These are phyloP conservation scores for Deilephila elpenor DNA, from an alignment of 2,888 invertebrate species.

Conservation along the genomic window DNA sequence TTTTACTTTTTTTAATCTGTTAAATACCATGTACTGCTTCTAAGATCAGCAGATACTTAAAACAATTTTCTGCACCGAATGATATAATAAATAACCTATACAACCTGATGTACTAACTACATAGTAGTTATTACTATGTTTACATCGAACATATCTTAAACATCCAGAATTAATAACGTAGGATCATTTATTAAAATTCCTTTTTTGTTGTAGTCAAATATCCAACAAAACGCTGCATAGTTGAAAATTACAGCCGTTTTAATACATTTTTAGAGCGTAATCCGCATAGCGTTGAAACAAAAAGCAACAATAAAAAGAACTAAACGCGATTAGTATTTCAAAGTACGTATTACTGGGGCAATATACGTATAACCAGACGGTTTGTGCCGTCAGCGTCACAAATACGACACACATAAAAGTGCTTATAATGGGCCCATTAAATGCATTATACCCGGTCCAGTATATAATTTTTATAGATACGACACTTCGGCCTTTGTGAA, in stretches of 20 bases:
- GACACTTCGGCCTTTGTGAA: constrained; percentile 40
- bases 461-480: constrained; percentile 42
- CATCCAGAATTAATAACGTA: too few relatives aligned
- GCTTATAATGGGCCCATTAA: constrained; percentile 45
- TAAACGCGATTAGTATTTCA: constrained; percentile 6
- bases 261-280: neutral
- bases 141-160: too few relatives aligned
- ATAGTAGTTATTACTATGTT: too few relatives aligned
- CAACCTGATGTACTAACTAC: too few relatives aligned
- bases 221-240: too few relatives aligned
- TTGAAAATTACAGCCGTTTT: neutral
- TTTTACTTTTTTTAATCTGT: too few relatives aligned
- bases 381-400: constrained; percentile 29
- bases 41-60: too few relatives aligned
- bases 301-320: constrained; percentile 14
- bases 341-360: constrained; percentile 18
- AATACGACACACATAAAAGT: constrained; percentile 45
- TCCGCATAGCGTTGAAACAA: neutral
- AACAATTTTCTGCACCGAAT: too few relatives aligned
- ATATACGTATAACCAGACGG: constrained; percentile 10
- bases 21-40: too few relatives aligned
- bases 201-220: too few relatives aligned
- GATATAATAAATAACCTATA: too few relatives aligned
- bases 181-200: too few relatives aligned
- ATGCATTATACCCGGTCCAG: constrained; percentile 38